Evolutionary conservation across 2,797 vertebrate genomes (phyloP).

Genomic region (Linurgus olivaceus): DNA sequence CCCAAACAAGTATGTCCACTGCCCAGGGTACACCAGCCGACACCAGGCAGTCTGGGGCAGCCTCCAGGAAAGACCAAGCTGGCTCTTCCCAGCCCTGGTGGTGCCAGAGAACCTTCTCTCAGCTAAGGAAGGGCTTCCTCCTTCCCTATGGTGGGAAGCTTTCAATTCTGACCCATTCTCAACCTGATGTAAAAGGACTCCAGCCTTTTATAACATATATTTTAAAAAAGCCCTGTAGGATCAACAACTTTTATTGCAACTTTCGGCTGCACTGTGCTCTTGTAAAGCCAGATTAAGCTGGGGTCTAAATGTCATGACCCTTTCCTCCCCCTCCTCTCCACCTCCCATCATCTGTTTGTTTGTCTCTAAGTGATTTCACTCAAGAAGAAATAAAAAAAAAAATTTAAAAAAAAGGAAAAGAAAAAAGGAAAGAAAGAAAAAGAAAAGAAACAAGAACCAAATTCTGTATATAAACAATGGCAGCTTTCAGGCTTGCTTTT

Average conservation of each 20-base stretch:
- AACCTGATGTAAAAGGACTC: background rate
- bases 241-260: conserved; percentile 18
- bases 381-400: background rate
- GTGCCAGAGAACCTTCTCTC: background rate
- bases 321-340: background rate
- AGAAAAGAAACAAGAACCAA: background rate
- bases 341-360: background rate
- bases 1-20: background rate
- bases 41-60: background rate
- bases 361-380: conserved; percentile 7
- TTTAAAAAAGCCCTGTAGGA: background rate
- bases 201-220: background rate
- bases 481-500: conserved; percentile 58
- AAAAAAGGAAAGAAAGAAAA: background rate
- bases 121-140: background rate
- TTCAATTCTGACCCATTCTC: background rate
- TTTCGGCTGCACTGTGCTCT: background rate
- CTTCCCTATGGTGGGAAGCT: background rate
- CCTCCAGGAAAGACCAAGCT: background rate
- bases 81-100: background rate
- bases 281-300: conserved; percentile 24
- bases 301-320: background rate
- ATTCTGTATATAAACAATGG: conserved; percentile 51
- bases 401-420: accelerated
- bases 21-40: background rate